Evolutionary conservation across 2,113 vertebrate species (phyloP).

Genomic region (Monarcha castaneiventris): DNA sequence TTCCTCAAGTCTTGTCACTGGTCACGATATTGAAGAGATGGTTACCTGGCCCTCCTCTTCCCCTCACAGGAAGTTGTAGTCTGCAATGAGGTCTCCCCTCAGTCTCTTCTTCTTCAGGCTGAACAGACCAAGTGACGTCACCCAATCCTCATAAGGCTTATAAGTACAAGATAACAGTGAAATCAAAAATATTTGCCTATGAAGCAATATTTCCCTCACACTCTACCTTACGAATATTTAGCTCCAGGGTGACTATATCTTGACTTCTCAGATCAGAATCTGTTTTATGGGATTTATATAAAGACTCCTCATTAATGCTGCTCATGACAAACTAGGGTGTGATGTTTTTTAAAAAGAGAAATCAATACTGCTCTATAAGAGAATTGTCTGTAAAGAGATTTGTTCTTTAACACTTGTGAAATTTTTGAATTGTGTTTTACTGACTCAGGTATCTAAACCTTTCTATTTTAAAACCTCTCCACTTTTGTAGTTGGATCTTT

Average conservation of each 20-base stretch:
- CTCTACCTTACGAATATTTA: background rate
- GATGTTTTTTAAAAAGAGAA: background rate
- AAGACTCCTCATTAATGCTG: background rate
- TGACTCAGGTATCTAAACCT: background rate
- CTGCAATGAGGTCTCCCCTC: background rate
- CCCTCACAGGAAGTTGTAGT: accelerated
- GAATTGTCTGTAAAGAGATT: background rate
- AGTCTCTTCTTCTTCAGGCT: background rate
- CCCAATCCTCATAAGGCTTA: background rate
- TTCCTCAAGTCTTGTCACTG: background rate
- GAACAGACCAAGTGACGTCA: background rate
- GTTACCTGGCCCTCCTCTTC: too few species aligned
- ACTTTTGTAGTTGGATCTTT: background rate
- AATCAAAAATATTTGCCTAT: background rate
- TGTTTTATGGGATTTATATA: background rate
- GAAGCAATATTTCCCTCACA: background rate
- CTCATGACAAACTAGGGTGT: background rate
- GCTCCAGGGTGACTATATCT: background rate
- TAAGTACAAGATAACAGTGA: background rate
- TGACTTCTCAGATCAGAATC: background rate
- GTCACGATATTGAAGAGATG: background rate
- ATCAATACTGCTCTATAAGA: background rate
- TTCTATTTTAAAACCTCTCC: background rate
- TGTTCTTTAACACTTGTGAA: background rate
- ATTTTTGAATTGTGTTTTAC: background rate